Percentiles rank a stretch among this genome's conserved stretches.
phyloP scores from a whole-genome alignment of 2,888 invertebrate species.

The Eremobia ochroleuca region DNA sequence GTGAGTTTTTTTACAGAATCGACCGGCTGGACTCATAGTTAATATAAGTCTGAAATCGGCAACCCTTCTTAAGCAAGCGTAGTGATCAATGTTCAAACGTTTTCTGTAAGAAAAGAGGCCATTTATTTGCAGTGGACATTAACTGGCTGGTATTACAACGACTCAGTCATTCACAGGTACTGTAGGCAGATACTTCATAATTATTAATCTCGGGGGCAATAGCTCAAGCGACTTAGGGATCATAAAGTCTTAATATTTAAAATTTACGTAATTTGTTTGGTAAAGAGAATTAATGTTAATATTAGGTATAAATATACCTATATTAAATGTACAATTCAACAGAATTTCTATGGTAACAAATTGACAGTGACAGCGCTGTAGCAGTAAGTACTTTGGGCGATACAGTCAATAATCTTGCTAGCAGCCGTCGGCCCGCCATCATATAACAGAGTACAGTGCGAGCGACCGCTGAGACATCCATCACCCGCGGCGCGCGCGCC shows the following conservation, averaged over 20 bases:
- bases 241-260: neutral
- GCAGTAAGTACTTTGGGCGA: neutral
- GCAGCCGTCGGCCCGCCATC: slow-evolving; percentile 62
- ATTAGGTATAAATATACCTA: too few relatives aligned
- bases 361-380: neutral
- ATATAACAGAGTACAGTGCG: slow-evolving; percentile 76
- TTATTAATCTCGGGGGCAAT: neutral
- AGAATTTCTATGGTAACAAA: neutral
- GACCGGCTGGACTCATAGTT: neutral
- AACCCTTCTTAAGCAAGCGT: neutral
- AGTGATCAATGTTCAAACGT: neutral
- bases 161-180: neutral
- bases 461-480: slow-evolving; percentile 84
- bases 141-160: neutral
- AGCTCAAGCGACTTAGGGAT: neutral
- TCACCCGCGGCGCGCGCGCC: slow-evolving; percentile 86
- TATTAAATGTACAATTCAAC: neutral
- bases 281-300: neutral
- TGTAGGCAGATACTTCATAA: neutral
- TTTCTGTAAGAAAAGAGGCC: neutral
- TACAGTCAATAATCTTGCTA: slow-evolving; percentile 57
- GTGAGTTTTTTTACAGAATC: too few relatives aligned
- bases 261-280: neutral
- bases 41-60: neutral
- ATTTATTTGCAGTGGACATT: neutral